Conservation (phyloP, 2,888 invertebrate genomes). For the Lycophotia porphyrea region DNA sequence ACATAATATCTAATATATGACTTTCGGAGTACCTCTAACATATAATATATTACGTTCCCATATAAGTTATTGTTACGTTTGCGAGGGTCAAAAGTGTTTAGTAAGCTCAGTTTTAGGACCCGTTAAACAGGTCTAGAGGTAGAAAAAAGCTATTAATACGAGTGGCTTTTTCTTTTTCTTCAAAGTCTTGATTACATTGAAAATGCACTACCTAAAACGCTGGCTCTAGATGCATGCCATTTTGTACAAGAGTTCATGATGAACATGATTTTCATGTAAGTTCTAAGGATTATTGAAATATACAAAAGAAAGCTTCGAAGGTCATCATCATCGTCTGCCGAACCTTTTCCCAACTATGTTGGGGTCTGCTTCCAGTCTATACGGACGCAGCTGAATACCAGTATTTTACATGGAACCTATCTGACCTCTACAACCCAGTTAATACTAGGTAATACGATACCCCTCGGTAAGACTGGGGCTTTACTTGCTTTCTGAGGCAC, state of each 20-base stretch:
- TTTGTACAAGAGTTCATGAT: background rate
- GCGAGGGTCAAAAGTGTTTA: conserved; percentile 13
- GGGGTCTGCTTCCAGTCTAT: background rate
- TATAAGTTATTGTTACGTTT: conserved; percentile 15
- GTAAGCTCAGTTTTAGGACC: background rate
- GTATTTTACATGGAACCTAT: too few relatives aligned
- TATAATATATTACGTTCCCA: conserved; percentile 17
- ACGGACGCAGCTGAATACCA: background rate
- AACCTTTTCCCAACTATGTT: too few relatives aligned
- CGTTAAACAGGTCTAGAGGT: background rate
- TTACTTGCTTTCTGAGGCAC: too few relatives aligned
- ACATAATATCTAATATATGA: conserved; percentile 16
- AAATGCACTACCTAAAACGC: background rate
- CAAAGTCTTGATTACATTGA: background rate
- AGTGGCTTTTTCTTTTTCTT: background rate
- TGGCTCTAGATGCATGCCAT: background rate
- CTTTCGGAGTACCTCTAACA: conserved; percentile 12
- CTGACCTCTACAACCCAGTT: too few relatives aligned
- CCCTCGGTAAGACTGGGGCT: too few relatives aligned
- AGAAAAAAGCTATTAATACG: background rate
- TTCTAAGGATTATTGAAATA: background rate
- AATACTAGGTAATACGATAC: too few relatives aligned
- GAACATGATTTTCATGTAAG: too few relatives aligned
- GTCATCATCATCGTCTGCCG: background rate
- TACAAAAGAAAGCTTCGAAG: too few relatives aligned